These are phyloP conservation scores for Grantiella picta DNA, from an alignment of 2,113 vertebrate genomes.

Conservation along the genomic window DNA sequence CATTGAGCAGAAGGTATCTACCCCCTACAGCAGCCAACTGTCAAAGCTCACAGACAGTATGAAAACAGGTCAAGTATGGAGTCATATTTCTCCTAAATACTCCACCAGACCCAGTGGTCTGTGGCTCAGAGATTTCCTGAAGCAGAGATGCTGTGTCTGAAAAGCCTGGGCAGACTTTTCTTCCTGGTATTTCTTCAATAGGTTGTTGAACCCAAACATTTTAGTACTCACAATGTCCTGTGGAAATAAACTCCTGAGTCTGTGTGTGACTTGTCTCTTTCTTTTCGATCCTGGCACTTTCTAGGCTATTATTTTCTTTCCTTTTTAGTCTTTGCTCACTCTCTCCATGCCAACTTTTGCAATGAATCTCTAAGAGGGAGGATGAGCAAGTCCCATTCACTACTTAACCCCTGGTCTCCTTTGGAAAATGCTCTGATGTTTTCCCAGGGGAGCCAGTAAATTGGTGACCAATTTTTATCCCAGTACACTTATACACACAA, in stretches of 20 bases:
- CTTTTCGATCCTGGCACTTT: not conserved
- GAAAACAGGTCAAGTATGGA: not conserved
- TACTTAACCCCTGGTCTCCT: not conserved
- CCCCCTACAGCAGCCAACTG: not conserved
- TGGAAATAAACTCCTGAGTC: not conserved
- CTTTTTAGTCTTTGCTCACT: not conserved
- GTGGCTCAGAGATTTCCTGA: constrained; percentile 14
- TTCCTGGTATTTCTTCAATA: not conserved
- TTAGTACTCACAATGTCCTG: not conserved
- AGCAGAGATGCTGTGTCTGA: not conserved
- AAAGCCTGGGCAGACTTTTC: not conserved
- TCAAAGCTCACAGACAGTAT: constrained; percentile 1
- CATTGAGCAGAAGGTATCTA: not conserved
- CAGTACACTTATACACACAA: not conserved
- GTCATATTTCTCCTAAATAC: constrained; percentile 33
- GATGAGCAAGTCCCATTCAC: not conserved
- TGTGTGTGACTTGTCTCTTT: not conserved
- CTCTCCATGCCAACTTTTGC: not conserved
- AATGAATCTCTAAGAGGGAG: not conserved
- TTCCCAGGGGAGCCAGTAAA: not conserved
- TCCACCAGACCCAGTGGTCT: constrained; percentile 25
- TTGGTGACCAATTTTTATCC: not conserved
- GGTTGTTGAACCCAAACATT: not conserved
- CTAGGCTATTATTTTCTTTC: not conserved
- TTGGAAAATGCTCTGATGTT: not conserved